Conservation (phyloP, 2,797 vertebrate genomes). For the Liasis olivaceus region DNA sequence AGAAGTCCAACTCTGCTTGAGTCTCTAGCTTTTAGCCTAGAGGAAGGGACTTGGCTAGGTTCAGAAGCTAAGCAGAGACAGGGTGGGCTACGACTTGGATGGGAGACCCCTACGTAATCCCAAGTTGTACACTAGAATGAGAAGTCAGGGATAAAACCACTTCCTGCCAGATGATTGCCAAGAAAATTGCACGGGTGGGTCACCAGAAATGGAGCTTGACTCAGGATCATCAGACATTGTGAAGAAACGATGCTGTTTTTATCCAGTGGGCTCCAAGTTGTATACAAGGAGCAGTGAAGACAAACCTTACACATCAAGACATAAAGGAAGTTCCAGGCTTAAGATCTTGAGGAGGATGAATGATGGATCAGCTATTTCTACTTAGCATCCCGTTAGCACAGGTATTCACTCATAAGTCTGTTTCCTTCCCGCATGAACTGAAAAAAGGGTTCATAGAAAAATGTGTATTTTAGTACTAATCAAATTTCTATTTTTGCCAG, state of each 20-base stretch:
- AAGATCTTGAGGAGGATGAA: neutral
- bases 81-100: neutral
- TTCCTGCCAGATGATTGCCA: neutral
- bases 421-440: neutral
- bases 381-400: neutral
- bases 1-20: no score
- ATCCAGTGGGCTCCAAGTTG: neutral
- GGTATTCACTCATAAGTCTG: neutral
- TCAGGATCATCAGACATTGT: neutral
- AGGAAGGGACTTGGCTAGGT: no score
- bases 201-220: neutral
- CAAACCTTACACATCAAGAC: neutral
- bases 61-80: no score
- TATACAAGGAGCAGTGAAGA: neutral
- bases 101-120: no score
- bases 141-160: neutral
- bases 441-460: neutral
- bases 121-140: neutral
- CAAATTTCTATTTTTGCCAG: neutral
- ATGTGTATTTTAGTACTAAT: neutral
- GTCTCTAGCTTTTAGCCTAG: no score
- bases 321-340: neutral
- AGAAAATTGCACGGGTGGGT: neutral
- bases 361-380: neutral
- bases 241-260: neutral